These are phyloP conservation scores for Panagrolaimus sp. DNA, from an alignment of 1,140 invertebrate species.

Conservation along the genomic window DNA sequence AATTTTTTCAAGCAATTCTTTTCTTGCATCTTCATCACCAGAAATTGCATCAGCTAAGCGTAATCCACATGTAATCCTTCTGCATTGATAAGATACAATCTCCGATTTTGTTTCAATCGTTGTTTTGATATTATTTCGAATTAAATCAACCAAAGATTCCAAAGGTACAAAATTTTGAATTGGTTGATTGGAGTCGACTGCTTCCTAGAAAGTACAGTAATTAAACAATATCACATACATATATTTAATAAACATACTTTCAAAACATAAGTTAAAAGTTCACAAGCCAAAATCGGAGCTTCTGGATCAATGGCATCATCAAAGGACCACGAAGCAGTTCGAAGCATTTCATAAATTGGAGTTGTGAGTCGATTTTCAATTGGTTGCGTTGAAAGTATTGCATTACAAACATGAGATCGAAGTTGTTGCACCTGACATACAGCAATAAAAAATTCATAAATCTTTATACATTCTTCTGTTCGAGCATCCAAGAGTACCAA, in stretches of 20 bases:
- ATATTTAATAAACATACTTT: conserved; percentile 23
- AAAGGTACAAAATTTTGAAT: conserved; percentile 7
- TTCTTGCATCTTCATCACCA: conserved; percentile 33
- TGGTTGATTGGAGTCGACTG: not conserved
- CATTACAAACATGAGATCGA: conserved; percentile 6
- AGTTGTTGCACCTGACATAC: conserved; percentile 4
- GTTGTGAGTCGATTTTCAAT: not conserved
- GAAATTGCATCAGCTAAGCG: conserved; percentile 37
- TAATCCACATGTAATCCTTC: conserved; percentile 37
- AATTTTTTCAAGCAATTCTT: conserved; percentile 34
- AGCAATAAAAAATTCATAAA: conserved; percentile 17
- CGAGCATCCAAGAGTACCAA: conserved; percentile 21
- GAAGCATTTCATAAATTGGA: conserved; percentile 12
- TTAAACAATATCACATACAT: not conserved
- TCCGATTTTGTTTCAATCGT: conserved; percentile 31
- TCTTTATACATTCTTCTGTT: conserved; percentile 23
- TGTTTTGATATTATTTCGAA: conserved; percentile 34
- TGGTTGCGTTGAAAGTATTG: conserved; percentile 11
- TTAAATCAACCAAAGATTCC: conserved; percentile 11
- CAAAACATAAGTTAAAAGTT: conserved; percentile 18
- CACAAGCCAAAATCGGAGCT: conserved; percentile 10
- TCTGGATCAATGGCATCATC: conserved; percentile 18
- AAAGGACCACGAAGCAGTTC: conserved; percentile 15
- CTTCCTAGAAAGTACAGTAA: not conserved
- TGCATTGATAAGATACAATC: conserved; percentile 34